These are phyloP conservation scores for Dynastes maya DNA, from an alignment of 2,888 invertebrate genomes.

Conservation along the genomic window DNA sequence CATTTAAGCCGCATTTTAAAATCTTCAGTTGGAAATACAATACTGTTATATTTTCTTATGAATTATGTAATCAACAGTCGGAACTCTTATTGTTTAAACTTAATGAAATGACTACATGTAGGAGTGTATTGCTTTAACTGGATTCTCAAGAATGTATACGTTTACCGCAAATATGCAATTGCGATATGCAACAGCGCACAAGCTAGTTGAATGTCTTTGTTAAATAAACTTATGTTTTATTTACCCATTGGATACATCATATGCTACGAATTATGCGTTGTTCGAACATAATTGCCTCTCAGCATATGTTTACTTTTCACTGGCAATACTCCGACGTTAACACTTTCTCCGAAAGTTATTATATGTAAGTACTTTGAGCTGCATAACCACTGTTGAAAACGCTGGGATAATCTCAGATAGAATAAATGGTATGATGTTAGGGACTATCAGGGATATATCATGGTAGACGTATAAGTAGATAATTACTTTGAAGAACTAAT, in stretches of 20 bases:
- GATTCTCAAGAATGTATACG: slow-evolving; percentile 8
- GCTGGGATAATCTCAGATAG: too few species aligned
- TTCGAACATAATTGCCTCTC: not conserved
- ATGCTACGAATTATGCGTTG: not conserved
- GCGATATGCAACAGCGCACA: slow-evolving; percentile 2
- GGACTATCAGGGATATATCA: too few species aligned
- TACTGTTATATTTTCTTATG: too few species aligned
- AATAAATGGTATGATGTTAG: too few species aligned
- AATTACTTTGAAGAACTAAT: too few species aligned
- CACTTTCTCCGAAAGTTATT: slow-evolving; percentile 28
- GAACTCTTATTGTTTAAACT: too few species aligned
- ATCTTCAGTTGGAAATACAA: too few species aligned
- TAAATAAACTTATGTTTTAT: not conserved
- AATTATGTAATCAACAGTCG: not conserved
- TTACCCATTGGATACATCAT: not conserved
- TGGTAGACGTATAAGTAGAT: too few species aligned
- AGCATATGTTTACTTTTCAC: not conserved
- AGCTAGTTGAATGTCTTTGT: not conserved
- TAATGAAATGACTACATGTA: not conserved
- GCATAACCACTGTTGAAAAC: not conserved
- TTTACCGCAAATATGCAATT: slow-evolving; percentile 27
- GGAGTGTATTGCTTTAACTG: slow-evolving; percentile 16
- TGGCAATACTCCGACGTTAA: not conserved
- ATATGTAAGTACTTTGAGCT: slow-evolving; percentile 6
- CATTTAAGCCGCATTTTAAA: too few species aligned